Base-by-base conservation (phyloP, 2,797 vertebrate species). In the Eleutherodactylus coqui region DNA sequence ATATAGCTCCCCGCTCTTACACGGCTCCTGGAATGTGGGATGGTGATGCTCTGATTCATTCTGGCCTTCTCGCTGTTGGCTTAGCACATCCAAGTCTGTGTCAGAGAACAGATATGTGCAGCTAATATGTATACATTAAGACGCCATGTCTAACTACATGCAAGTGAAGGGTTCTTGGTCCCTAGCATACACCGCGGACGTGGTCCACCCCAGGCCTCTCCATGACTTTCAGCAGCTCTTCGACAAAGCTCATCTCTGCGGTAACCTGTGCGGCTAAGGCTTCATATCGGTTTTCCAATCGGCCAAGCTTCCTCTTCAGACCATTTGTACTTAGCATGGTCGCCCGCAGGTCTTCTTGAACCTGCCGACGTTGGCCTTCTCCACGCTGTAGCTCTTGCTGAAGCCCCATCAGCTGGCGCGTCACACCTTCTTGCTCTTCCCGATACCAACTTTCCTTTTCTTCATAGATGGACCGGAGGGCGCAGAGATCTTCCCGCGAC, bases 391-490 rank as follows among this genome's bases (percentile, higher is more conserved):
- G 94, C 93, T 99, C 98, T 79, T 96, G 96, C 1, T 96, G 96
- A 90, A 99, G 95, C 88, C 95, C 95, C 85, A 91, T 93, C 85
- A 99, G 93, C 91, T 99, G 96, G 17, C 94, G 92, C 85, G 96
- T 95, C 82, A 99, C 95, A 92, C 95, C 96, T 88, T 97, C 96
- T 0, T 96, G 97, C 92, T 99, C 98, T 92, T 99, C 97, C 36
- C 96, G 96, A 93, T 98, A 98, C 97, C 97, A 98, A 0, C 96
- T 93, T 90, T 99, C 98, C 91, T 98, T 98, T 93, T 99, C 97
- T 89, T 97, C 97, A 0, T 97, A 98, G 89, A 98, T 98, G 86
- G 97, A 97, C 32, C 96, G 92, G 89, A 99, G 94, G 0, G 97
- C 97, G 1, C 96, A 96, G 2, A 99, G 95, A 43, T 99, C 97